Evolutionary conservation across 2,888 invertebrate species (phyloP).

Genomic region (Atethmia centrago): DNA sequence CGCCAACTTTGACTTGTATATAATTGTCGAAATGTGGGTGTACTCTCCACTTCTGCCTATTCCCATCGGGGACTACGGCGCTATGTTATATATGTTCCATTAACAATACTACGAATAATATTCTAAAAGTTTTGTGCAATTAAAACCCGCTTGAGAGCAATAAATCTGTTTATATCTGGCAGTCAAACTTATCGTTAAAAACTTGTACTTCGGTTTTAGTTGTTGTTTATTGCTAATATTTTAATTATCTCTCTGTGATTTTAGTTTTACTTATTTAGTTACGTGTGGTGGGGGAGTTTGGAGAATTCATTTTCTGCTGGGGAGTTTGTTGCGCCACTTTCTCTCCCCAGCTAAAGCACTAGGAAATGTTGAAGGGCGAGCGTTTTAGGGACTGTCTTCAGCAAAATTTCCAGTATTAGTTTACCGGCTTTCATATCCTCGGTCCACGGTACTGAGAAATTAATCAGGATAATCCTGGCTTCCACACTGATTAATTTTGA

Average conservation of each 20-base stretch:
- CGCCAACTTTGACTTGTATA: not conserved
- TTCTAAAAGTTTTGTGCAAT: conserved; percentile 71
- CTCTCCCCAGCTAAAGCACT: no score
- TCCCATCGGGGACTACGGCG: not conserved
- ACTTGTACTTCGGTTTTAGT: conserved; percentile 59
- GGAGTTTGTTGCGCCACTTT: no score
- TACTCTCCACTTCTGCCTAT: not conserved
- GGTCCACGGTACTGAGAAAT: no score
- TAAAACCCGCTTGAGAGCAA: conserved; percentile 70
- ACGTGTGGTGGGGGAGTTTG: conserved; percentile 7
- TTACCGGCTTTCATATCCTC: no score
- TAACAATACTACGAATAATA: conserved; percentile 59
- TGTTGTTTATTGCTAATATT: conserved; percentile 56
- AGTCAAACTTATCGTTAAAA: conserved; percentile 72
- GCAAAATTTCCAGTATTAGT: no score
- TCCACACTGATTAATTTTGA: no score
- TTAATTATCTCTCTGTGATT: conserved; percentile 49
- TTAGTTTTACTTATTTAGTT: conserved; percentile 37
- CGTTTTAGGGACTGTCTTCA: no score
- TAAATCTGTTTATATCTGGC: conserved; percentile 72
- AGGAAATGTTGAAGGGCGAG: no score
- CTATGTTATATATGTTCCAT: conserved; percentile 44
- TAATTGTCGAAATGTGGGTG: not conserved
- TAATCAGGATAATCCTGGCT: no score
- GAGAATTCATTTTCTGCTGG: no score